Conservation (phyloP, 1,140 invertebrate genomes). For the Anthonomus grandis region DNA sequence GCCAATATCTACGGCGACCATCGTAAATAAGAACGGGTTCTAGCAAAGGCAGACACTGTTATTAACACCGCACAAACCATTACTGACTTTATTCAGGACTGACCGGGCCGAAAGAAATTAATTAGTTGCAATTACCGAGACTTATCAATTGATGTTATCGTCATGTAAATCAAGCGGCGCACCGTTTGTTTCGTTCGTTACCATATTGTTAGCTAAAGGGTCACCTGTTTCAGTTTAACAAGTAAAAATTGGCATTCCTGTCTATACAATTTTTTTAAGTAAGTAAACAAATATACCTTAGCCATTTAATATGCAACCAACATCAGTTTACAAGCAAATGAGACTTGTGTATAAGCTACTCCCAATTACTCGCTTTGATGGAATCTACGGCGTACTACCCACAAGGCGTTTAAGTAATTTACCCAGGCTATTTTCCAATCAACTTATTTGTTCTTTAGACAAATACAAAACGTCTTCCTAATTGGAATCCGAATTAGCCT, state of each 20-base stretch:
- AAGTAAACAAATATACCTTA: neutral
- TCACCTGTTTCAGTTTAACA: neutral
- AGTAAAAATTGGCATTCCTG: neutral
- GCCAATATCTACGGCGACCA: slow-evolving; percentile 4
- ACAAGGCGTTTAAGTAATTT: slow-evolving; percentile 19
- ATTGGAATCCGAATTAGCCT: slow-evolving; percentile 21
- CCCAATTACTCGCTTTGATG: slow-evolving; percentile 9
- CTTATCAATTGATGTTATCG: slow-evolving; percentile 23
- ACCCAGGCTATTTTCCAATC: slow-evolving; percentile 22
- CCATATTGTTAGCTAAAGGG: slow-evolving; percentile 6
- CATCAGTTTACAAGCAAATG: slow-evolving; percentile 1
- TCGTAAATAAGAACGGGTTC: slow-evolving; percentile 12
- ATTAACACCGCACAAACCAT: slow-evolving; percentile 17
- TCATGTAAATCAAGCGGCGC: slow-evolving; percentile 20
- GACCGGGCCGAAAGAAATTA: slow-evolving; percentile 16
- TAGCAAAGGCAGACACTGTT: slow-evolving; percentile 16
- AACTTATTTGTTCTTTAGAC: slow-evolving; percentile 22
- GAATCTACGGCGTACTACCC: slow-evolving; percentile 7
- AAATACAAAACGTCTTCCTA: slow-evolving; percentile 22
- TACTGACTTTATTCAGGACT: slow-evolving; percentile 9
- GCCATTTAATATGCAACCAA: too few relatives aligned
- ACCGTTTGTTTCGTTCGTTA: slow-evolving; percentile 12
- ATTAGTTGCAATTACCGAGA: slow-evolving; percentile 20
- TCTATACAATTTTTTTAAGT: neutral
- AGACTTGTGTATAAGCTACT: neutral